phyloP scores from a whole-genome alignment of 2,888 invertebrate genomes.

The Fabriciana adippe region DNA sequence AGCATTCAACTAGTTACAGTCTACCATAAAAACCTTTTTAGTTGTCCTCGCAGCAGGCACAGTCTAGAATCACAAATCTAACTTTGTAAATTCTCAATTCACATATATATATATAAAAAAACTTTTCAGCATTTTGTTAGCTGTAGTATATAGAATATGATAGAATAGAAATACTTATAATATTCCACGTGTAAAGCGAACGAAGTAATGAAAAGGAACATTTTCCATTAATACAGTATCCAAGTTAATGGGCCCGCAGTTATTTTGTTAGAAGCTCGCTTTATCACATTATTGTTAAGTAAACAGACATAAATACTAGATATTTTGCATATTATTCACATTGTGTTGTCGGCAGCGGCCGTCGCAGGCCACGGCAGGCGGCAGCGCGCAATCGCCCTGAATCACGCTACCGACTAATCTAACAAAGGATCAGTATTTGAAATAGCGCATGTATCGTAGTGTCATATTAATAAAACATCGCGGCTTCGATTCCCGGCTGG shows the following conservation, averaged over 20 bases:
- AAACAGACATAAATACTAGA: conserved; percentile 15
- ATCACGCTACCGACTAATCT: conserved; percentile 24
- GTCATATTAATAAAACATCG: conserved; percentile 51
- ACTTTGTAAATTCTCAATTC: no score
- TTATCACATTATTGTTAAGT: conserved; percentile 5
- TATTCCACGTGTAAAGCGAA: not conserved
- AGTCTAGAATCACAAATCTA: no score
- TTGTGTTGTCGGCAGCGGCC: conserved; percentile 20
- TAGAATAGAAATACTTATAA: not conserved
- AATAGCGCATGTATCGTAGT: conserved; percentile 39
- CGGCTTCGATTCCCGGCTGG: conserved; percentile 43
- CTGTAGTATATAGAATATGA: not conserved
- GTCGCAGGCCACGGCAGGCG: not conserved
- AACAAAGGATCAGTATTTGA: conserved; percentile 32
- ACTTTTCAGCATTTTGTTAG: no score
- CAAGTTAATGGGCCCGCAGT: not conserved
- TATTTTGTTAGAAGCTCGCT: conserved; percentile 14
- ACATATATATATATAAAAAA: no score
- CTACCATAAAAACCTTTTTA: no score
- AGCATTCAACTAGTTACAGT: no score
- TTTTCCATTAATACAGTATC: not conserved
- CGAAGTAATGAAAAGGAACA: not conserved
- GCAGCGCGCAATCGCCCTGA: conserved; percentile 15
- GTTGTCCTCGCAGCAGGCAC: no score
- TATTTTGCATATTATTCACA: conserved; percentile 16